These are phyloP conservation scores for Lithophane ornitopus DNA, from an alignment of 2,888 invertebrate species.

Conservation along the genomic window DNA sequence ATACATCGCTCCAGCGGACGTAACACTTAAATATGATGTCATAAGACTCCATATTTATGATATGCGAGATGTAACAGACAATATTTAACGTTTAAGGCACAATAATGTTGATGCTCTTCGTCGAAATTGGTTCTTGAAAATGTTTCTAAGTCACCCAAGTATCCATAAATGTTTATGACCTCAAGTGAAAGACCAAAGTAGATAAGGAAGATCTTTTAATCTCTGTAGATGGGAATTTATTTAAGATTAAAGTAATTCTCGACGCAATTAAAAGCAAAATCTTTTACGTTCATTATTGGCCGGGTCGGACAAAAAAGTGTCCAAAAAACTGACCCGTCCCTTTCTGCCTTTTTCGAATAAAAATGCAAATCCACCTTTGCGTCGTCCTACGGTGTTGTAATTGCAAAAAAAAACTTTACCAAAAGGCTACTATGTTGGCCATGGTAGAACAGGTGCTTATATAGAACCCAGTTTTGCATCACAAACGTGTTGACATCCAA, in stretches of 20 bases:
- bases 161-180: constrained; percentile 58
- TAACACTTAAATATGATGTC: constrained; percentile 74
- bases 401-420: constrained; percentile 76
- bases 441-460: constrained; percentile 63
- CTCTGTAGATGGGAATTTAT: constrained; percentile 40
- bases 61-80: constrained; percentile 70
- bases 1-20: constrained; percentile 77
- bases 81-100: constrained; percentile 65
- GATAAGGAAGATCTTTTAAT: constrained; percentile 44
- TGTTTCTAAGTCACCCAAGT: constrained; percentile 55
- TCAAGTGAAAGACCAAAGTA: constrained; percentile 41
- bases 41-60: constrained; percentile 79
- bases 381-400: constrained; percentile 76
- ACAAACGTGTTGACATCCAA: constrained; percentile 81
- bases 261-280: constrained; percentile 64
- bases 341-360: constrained; percentile 78
- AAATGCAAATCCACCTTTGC: constrained; percentile 86
- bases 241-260: constrained; percentile 42
- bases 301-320: constrained; percentile 55
- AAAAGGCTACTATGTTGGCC: constrained; percentile 65
- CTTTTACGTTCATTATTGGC: constrained; percentile 64
- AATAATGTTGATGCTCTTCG: constrained; percentile 58
- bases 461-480: constrained; percentile 82
- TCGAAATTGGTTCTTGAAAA: constrained; percentile 56
- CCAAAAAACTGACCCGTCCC: constrained; percentile 68